These are phyloP conservation scores for Arge pagana DNA, from an alignment of 2,888 invertebrate genomes.

Conservation along the genomic window DNA sequence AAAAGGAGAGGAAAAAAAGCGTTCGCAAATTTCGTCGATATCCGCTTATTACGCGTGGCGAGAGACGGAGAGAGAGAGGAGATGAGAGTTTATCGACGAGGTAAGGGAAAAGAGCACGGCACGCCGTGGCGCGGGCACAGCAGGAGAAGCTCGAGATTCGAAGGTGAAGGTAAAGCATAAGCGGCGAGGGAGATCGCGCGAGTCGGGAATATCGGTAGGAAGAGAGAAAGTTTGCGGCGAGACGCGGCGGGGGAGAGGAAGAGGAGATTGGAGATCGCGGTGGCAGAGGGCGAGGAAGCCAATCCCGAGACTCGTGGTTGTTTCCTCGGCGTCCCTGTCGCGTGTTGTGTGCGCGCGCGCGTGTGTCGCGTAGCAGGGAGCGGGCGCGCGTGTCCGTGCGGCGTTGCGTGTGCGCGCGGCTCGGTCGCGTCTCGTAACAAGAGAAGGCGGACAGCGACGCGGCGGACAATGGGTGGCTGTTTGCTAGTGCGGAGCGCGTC, in stretches of 20 bases:
- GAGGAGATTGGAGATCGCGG: not conserved
- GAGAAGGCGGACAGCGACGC: conserved; percentile 29
- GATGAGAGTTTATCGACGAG: not conserved
- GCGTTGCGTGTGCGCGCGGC: conserved; percentile 9
- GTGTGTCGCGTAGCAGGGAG: no score
- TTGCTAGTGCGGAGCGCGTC: conserved; percentile 50
- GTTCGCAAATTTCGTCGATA: no score
- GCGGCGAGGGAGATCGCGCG: no score
- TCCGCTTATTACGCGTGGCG: no score
- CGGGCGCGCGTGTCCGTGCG: no score
- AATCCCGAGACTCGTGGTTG: conserved; percentile 16
- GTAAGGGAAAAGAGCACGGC: not conserved
- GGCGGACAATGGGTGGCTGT: conserved; percentile 55
- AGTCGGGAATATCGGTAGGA: no score
- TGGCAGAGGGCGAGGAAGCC: conserved; percentile 14
- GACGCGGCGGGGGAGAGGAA: no score
- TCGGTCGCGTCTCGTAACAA: conserved; percentile 19
- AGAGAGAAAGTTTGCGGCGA: no score
- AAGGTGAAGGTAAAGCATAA: not conserved
- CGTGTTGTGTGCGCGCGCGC: conserved; percentile 5
- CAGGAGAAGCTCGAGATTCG: not conserved
- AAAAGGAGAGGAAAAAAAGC: conserved; percentile 13
- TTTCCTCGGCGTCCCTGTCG: no score
- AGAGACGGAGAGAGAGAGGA: no score
- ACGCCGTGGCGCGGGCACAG: not conserved